phyloP scores from a whole-genome alignment of 1,140 invertebrate species.

The Tetragonula clypearis region DNA sequence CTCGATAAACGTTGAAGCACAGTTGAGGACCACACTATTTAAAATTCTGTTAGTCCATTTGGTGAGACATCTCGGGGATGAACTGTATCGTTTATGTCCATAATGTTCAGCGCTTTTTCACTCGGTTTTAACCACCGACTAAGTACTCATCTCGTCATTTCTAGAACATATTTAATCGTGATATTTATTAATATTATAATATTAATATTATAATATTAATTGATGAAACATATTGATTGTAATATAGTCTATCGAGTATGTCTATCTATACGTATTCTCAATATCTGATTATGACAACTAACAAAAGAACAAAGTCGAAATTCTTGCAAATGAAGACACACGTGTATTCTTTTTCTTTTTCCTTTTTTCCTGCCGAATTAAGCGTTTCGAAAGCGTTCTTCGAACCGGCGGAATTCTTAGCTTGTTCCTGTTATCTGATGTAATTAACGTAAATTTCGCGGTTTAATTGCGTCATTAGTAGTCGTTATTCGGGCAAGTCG shows the following conservation, averaged over 20 bases:
- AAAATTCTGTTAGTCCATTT: neutral
- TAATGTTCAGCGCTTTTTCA: neutral
- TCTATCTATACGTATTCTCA: too few species aligned
- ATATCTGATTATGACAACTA: too few species aligned
- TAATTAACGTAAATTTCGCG: conserved; percentile 39
- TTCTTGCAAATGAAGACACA: too few species aligned
- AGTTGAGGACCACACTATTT: neutral
- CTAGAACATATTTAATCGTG: too few species aligned
- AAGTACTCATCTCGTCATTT: neutral
- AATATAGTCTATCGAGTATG: too few species aligned
- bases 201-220: too few species aligned
- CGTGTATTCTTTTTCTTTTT: too few species aligned
- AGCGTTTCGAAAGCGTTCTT: neutral
- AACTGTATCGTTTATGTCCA: neutral
- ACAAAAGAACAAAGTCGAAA: too few species aligned
- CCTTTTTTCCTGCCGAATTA: neutral
- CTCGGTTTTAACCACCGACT: neutral
- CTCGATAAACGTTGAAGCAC: too few species aligned
- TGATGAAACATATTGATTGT: too few species aligned
- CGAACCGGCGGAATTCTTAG: neutral
- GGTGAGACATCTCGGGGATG: neutral
- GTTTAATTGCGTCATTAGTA: conserved; percentile 33
- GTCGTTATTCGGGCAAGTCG: conserved; percentile 9
- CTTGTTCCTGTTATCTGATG: neutral
- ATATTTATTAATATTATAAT: too few species aligned